Conservation (phyloP, 2,797 vertebrate genomes). For the Semotilus atromaculatus region DNA sequence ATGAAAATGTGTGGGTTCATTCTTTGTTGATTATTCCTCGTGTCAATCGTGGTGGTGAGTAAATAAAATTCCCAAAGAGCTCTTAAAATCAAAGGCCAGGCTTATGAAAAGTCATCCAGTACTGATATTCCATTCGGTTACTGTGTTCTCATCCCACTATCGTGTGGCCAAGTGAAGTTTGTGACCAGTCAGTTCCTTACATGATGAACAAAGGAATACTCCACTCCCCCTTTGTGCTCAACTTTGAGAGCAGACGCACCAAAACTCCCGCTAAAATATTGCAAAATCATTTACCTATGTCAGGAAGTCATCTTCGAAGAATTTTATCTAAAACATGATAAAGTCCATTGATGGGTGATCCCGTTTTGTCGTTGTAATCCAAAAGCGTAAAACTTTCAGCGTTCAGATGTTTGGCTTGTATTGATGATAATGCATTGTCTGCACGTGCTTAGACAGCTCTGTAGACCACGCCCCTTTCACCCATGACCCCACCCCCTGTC, state of each 20-base stretch:
- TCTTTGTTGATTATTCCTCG: not conserved
- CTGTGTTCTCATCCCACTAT: not conserved
- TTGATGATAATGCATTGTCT: conserved; percentile 55
- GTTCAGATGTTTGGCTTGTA: conserved; percentile 43
- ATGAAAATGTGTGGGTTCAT: not conserved
- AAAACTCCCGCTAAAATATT: conserved; percentile 50
- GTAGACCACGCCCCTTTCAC: conserved; percentile 42
- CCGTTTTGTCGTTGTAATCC: conserved; percentile 23
- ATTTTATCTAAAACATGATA: not conserved
- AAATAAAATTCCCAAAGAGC: not conserved
- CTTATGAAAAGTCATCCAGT: not conserved
- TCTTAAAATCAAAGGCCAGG: not conserved
- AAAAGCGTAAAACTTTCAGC: conserved; percentile 51
- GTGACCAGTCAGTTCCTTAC: conserved; percentile 16
- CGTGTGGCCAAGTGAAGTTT: not conserved
- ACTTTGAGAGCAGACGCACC: conserved; percentile 51
- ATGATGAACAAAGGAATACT: conserved; percentile 59
- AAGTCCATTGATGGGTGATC: not conserved
- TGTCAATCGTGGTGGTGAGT: not conserved
- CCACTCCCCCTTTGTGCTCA: conserved; percentile 54
- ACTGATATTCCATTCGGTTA: conserved; percentile 9
- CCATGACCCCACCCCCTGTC: conserved; percentile 47
- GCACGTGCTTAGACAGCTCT: conserved; percentile 54
- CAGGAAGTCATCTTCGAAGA: not conserved
- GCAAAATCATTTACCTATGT: conserved; percentile 12